Conservation (phyloP, 2,888 invertebrate genomes). For the Eristalinus aeneus region DNA sequence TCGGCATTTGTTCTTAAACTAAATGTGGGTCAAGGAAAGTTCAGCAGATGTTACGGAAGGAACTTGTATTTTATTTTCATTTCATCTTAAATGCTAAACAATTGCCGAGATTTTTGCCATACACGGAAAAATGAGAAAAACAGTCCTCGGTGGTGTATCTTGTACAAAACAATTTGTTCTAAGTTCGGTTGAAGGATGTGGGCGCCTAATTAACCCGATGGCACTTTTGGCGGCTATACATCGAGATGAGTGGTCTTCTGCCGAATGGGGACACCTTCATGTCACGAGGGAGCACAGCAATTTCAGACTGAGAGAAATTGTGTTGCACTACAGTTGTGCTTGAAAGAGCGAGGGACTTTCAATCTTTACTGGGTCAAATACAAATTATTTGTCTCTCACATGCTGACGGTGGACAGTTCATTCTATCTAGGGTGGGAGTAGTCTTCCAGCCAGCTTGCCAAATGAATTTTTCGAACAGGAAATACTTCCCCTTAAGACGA, state of each 20-base stretch:
- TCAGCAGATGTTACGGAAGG: conserved; percentile 48
- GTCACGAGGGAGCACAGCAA: neutral
- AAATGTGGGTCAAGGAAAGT: conserved; percentile 48
- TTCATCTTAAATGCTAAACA: conserved; percentile 31
- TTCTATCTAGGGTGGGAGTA: too few relatives aligned
- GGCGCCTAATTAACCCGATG: neutral
- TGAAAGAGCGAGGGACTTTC: neutral
- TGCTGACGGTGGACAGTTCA: too few relatives aligned
- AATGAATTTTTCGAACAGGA: too few relatives aligned
- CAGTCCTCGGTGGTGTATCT: neutral
- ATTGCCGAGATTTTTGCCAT: conserved; percentile 1
- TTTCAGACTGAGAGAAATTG: too few relatives aligned
- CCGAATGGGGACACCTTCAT: neutral
- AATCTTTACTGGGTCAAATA: too few relatives aligned
- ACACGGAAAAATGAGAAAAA: neutral
- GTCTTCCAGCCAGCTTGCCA: too few relatives aligned
- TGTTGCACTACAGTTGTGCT: neutral
- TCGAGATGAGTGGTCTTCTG: neutral
- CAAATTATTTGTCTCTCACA: too few relatives aligned
- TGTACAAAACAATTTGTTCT: neutral
- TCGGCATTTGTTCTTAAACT: conserved; percentile 44
- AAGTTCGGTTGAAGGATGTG: neutral
- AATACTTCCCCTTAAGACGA: too few relatives aligned
- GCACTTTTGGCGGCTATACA: neutral
- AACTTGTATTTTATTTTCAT: conserved; percentile 36